These are phyloP conservation scores for Pantherophis guttatus DNA, from an alignment of 2,113 vertebrate species.

Conservation along the genomic window DNA sequence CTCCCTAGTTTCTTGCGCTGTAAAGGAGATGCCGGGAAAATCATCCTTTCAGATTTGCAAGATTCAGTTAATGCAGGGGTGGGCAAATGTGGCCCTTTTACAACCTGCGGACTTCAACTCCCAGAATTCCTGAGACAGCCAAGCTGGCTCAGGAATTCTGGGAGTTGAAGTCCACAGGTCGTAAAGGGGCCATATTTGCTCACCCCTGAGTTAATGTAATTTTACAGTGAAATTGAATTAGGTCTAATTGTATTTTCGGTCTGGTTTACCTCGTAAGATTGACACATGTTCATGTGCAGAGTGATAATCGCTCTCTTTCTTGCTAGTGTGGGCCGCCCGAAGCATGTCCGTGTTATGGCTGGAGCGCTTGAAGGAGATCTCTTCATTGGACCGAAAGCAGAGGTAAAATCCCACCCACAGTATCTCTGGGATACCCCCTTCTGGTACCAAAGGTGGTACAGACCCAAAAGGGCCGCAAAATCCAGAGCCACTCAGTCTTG, in stretches of 20 bases:
- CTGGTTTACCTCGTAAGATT: neutral
- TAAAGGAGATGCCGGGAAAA: neutral
- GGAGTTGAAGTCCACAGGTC: no score
- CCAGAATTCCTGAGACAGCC: no score
- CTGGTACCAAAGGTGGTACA: neutral
- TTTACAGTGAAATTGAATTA: neutral
- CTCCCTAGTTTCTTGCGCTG: neutral
- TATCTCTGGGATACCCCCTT: neutral
- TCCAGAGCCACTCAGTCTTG: neutral
- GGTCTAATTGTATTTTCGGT: neutral
- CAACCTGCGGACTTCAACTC: no score
- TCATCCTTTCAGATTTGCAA: neutral
- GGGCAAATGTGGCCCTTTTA: no score
- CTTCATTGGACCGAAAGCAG: slow-evolving; percentile 89
- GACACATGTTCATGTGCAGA: neutral
- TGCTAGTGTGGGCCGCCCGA: slow-evolving; percentile 84
- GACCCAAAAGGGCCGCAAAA: neutral
- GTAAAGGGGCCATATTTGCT: no score
- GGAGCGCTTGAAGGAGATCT: slow-evolving; percentile 88
- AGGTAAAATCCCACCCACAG: slow-evolving; percentile 67
- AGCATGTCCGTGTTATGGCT: slow-evolving; percentile 90
- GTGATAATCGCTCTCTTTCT: neutral
- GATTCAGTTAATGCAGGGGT: neutral
- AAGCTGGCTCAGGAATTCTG: no score
- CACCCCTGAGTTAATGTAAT: neutral